A percentile compares a stretch with the other conserved stretches of the same genome.
These are phyloP conservation scores for Sminthurinus aureus DNA, from an alignment of 2,888 invertebrate genomes.

Conservation along the genomic window DNA sequence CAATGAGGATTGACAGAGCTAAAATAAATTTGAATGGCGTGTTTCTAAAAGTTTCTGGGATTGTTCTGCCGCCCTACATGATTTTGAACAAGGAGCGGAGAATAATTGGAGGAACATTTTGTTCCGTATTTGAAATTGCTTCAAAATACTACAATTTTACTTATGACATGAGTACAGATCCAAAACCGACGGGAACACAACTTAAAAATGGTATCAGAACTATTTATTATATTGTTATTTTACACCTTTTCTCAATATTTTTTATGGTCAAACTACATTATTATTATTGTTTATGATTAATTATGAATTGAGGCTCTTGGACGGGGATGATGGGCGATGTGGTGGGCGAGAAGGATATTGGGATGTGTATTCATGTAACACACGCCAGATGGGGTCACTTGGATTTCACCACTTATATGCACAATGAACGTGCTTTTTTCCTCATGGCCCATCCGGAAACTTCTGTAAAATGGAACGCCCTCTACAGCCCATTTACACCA, in stretches of 20 bases:
- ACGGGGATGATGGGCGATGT: slow-evolving; percentile 30
- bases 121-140: slow-evolving; percentile 14
- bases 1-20: background rate
- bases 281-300: background rate
- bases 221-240: too few relatives aligned
- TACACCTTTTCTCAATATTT: too few relatives aligned
- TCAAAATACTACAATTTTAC: slow-evolving; percentile 28
- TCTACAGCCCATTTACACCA: slow-evolving; percentile 13
- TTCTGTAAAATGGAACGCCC: slow-evolving; percentile 10
- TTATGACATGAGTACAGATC: slow-evolving; percentile 28
- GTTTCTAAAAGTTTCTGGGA: slow-evolving; percentile 27
- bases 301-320: slow-evolving; percentile 22
- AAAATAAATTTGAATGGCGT: slow-evolving; percentile 27
- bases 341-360: slow-evolving; percentile 9
- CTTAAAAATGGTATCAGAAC: slow-evolving; percentile 12
- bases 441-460: slow-evolving; percentile 31
- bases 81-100: slow-evolving; percentile 5
- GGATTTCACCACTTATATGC: slow-evolving; percentile 31
- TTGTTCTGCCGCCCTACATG: slow-evolving; percentile 29
- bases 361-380: slow-evolving; percentile 33
- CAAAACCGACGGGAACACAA: slow-evolving; percentile 20
- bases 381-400: slow-evolving; percentile 1
- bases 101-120: slow-evolving; percentile 26
- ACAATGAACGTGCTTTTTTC: slow-evolving; percentile 25
- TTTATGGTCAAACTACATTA: too few relatives aligned